Base-by-base conservation (phyloP, 2,113 vertebrate genomes). In the Ctenomys sociabilis region DNA sequence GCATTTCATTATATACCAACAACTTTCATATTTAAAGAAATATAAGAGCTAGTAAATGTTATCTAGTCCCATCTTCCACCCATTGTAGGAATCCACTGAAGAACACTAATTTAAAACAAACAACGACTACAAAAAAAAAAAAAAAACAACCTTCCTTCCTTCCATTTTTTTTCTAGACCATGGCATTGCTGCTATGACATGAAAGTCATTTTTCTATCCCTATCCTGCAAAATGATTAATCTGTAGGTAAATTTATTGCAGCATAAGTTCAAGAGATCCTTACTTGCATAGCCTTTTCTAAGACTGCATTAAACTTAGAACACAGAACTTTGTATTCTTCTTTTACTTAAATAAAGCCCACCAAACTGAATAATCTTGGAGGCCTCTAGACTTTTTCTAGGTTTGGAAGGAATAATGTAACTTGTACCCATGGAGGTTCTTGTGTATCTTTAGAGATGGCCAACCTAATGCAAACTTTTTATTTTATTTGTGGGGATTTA, bases 1-100 rank as follows among this genome's bases (percentile, higher is more conserved):
- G 1, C 54, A 66, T 83, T 94, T 87, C 57, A 26, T 32, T 49
- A 24, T 49, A 49, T 37, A 64, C 30, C 40, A 91, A 73, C 57
- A 52, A 80, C 59, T 83, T 82, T 73, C 77, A 85, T 43, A 95
- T 81, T 88, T 59, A 83, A 24, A 37, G 49, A 82, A 66, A 68
- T 68, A 68, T 52, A 82, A 91, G 66, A 40, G 37, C 66, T 75
- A 10, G 66, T 77, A 52, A 63, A 70, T 77, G 7, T 77, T 68
- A 49, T 37, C 26, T 77, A 84, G 7, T 75, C 81, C 32, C 24
- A 75, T 28, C 43, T 86, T 43, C 43, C 30, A 63, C 1, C n/a
- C n/a, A 66, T 30, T 40, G 37, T 59, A 68, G 37, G 32, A 86
- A 37, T 21, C 35, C 8, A 68, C 35, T 88, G 8, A 77, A 84